Conservation (phyloP, 2,888 invertebrate species). For the Eustalomyia histrio region DNA sequence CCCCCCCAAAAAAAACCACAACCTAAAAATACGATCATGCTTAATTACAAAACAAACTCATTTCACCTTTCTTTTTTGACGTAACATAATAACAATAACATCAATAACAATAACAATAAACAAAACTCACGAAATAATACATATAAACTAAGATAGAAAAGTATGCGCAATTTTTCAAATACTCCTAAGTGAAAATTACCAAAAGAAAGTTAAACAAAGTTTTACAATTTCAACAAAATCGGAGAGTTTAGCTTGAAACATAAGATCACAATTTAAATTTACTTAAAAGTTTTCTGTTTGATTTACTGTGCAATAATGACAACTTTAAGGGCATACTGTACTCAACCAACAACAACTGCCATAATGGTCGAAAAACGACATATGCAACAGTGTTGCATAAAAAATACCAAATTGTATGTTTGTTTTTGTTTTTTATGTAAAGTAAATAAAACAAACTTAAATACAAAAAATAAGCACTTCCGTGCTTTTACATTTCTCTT, state of each 20-base stretch:
- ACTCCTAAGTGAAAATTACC: too few relatives aligned
- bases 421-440: background rate
- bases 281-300: too few relatives aligned
- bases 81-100: conserved; percentile 44
- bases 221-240: too few relatives aligned
- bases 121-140: conserved; percentile 15
- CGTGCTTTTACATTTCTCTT: conserved; percentile 47
- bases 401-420: conserved; percentile 8
- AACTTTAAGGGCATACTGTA: too few relatives aligned
- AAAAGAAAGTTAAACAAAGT: too few relatives aligned
- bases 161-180: background rate
- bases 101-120: conserved; percentile 11
- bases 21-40: conserved; percentile 44
- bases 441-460: conserved; percentile 6
- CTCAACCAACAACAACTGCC: too few relatives aligned
- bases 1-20: conserved; percentile 41
- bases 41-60: conserved; percentile 63
- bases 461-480: conserved; percentile 36
- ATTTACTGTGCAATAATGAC: too few relatives aligned
- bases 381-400: conserved; percentile 56
- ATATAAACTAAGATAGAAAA: background rate
- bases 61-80: conserved; percentile 66
- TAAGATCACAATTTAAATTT: too few relatives aligned
- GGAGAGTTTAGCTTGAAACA: too few relatives aligned
- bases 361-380: conserved; percentile 17